Base-by-base conservation (phyloP, 1,140 invertebrate species). In the Anastrepha obliqua region DNA sequence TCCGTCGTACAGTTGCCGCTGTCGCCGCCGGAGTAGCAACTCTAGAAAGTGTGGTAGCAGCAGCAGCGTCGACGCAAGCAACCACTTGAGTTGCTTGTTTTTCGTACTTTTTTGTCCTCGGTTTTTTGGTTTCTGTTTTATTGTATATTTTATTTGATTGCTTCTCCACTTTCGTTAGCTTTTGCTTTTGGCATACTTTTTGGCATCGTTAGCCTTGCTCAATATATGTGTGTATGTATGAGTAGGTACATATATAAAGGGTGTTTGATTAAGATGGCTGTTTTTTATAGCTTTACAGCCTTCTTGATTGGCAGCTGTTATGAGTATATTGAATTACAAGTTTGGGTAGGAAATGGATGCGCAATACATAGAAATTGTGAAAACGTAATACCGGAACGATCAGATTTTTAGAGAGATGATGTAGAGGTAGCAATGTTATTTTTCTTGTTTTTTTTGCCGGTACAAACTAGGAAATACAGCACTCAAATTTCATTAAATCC, bases 111-210 rank as follows among this genome's bases (percentile, higher is more conserved):
- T 17, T 17, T 51, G 6, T 55, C 74, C 17, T 29, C 9, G 4
- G 17, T 29, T 51, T 55, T 47, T 81, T 51, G 15, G 0, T 62
- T 29, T 55, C 55, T 81, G 74, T 20, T 81, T 81, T 81, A 81
- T 81, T 81, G 47, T n/a, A 55, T 81, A 81, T 55, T 15, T 81
- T 29, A 81, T 81, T 58, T 81, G 8, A 11, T 20, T 81, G 47
- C 74, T 55, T 81, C 74, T 81, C 6, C 20, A 55, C 20, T 42
- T 70, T 44, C 39, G 17, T 13, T 70, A 13, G 5, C 47, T 81
- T 15, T 9, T 20, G 44, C n/a, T 29, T 51, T 42, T 58, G 17
- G 44, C 51, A 17, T 51, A 29, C 55, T 81, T 81, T 8, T 81
- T 81, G 74, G 44, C 17, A 29, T 20, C 47, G 9, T 6, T 81